Conservation (phyloP, 2,797 vertebrate genomes). For the Acipenser oxyrinchus region DNA sequence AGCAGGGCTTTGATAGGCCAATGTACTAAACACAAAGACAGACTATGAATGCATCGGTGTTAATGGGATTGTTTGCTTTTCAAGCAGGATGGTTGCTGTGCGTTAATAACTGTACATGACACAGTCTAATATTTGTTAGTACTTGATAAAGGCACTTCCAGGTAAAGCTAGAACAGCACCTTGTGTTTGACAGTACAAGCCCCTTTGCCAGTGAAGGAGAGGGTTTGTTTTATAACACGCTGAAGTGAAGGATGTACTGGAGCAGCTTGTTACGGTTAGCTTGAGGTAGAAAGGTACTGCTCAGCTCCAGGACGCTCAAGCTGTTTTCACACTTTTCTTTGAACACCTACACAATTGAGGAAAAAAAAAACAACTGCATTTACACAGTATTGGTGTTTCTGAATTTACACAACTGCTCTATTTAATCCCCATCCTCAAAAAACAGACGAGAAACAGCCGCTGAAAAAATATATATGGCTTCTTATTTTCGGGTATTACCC, state of each 20-base stretch:
- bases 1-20: conserved; percentile 30
- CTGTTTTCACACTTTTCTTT: conserved; percentile 74
- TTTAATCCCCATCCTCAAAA: too few species aligned
- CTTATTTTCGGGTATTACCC: too few species aligned
- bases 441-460: too few species aligned
- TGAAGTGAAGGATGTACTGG: conserved; percentile 85
- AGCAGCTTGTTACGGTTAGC: conserved; percentile 87
- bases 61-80: neutral
- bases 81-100: conserved; percentile 22
- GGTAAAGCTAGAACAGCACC: conserved; percentile 75
- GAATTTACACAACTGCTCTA: too few species aligned
- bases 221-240: conserved; percentile 64
- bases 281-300: conserved; percentile 92
- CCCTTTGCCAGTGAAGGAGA: conserved; percentile 39
- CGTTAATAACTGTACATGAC: conserved; percentile 21
- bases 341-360: conserved; percentile 66
- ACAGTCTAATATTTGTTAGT: conserved; percentile 43
- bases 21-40: conserved; percentile 18
- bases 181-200: conserved; percentile 66
- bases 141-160: conserved; percentile 68
- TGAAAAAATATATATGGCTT: too few species aligned
- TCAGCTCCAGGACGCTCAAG: conserved; percentile 72
- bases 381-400: too few species aligned
- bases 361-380: too few species aligned
- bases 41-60: conserved; percentile 19